phyloP scores from a whole-genome alignment of 35 echinoderm and acorn worm genomes.

The Heliocidaris tuberculata region DNA sequence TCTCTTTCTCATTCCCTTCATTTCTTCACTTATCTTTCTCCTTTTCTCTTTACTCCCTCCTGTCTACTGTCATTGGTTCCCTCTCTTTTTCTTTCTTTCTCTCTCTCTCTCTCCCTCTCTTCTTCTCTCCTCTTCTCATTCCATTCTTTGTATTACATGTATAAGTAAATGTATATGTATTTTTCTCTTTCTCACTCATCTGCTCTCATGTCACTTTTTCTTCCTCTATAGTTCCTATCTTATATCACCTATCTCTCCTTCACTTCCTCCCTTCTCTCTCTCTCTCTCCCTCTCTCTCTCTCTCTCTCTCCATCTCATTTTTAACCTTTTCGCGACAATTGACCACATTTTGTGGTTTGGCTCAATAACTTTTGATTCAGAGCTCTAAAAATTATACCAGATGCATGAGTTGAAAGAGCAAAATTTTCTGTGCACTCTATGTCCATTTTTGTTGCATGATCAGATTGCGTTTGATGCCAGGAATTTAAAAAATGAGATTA shows the following conservation, averaged over 20 bases:
- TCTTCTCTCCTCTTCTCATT: background rate
- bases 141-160: background rate
- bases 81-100: background rate
- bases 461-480: too few relatives aligned
- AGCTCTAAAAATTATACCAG: too few relatives aligned
- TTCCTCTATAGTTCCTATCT: background rate
- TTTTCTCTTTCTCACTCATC: background rate
- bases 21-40: background rate
- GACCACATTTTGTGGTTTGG: too few relatives aligned
- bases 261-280: background rate
- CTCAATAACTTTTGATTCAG: too few relatives aligned
- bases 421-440: too few relatives aligned
- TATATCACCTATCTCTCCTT: background rate
- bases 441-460: too few relatives aligned
- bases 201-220: background rate
- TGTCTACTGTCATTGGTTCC: background rate
- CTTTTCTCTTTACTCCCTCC: background rate
- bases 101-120: too few relatives aligned
- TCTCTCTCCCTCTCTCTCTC: background rate
- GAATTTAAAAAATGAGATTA: too few relatives aligned
- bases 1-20: background rate
- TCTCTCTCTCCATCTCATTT: background rate
- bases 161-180: background rate
- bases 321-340: too few relatives aligned
- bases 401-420: too few relatives aligned